Evolutionary conservation across 2,888 invertebrate genomes (phyloP).

Genomic region (Stictocephala bisonia): DNA sequence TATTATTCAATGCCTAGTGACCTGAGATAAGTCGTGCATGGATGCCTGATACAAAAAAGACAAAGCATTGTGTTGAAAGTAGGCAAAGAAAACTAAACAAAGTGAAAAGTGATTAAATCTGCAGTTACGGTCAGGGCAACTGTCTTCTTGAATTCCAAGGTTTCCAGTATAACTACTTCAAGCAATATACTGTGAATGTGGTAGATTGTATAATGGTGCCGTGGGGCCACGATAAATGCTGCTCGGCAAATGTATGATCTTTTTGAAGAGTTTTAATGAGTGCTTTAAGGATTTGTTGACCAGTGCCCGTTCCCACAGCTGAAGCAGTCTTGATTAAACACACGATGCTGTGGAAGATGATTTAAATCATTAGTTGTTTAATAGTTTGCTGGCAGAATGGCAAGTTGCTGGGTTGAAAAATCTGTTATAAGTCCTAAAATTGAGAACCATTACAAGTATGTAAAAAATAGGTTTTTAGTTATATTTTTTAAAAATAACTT

Average conservation of each 20-base stretch:
- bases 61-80: conserved; percentile 46
- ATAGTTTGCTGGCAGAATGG: not conserved
- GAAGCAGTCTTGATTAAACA: not conserved
- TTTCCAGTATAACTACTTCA: too few relatives aligned
- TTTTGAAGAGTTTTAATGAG: not conserved
- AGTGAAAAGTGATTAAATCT: not conserved
- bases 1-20: conserved; percentile 43
- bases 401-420: not conserved
- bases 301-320: not conserved
- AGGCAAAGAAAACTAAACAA: conserved; percentile 40
- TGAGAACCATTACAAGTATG: too few relatives aligned
- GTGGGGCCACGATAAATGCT: too few relatives aligned
- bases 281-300: not conserved
- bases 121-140: conserved; percentile 49
- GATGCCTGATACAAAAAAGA: conserved; percentile 47
- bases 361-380: not conserved
- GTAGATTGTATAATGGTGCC: too few relatives aligned
- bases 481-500: too few relatives aligned
- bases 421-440: too few relatives aligned
- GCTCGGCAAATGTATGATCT: not conserved
- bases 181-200: too few relatives aligned
- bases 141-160: conserved; percentile 49
- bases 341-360: not conserved
- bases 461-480: too few relatives aligned
- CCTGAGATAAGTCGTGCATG: conserved; percentile 51